Evolutionary conservation across 2,113 vertebrate genomes (phyloP).

Genomic region (Oxyruncus cristatus): DNA sequence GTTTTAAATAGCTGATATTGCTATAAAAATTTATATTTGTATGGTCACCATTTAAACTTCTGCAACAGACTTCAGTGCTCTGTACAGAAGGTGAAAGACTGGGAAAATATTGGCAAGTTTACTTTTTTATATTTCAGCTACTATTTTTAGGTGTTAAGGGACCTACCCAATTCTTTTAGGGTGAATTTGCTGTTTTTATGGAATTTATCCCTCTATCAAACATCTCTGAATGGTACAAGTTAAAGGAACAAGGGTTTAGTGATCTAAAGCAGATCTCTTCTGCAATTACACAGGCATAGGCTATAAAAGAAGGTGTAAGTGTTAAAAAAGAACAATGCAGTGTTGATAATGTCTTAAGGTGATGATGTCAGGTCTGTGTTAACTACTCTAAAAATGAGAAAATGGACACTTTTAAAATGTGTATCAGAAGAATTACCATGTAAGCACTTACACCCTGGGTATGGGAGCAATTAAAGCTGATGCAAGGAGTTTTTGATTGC

Average conservation of each 20-base stretch:
- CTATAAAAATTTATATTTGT: background rate
- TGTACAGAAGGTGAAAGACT: background rate
- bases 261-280: background rate
- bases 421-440: constrained; percentile 35
- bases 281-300: background rate
- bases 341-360: constrained; percentile 1
- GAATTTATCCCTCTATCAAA: background rate
- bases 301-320: background rate
- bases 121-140: background rate
- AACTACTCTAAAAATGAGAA: constrained; percentile 52
- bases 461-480: constrained; percentile 53
- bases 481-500: constrained; percentile 59
- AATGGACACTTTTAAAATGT: constrained; percentile 30
- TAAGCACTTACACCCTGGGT: constrained; percentile 39
- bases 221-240: background rate
- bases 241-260: background rate
- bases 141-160: background rate
- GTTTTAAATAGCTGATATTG: background rate
- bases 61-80: background rate
- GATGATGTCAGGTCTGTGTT: constrained; percentile 21
- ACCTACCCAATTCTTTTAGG: background rate
- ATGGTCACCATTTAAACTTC: background rate
- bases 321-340: constrained; percentile 13
- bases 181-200: background rate
- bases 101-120: background rate